Conservation (phyloP, 2,113 vertebrate genomes). For the Myotis lucifugus region DNA sequence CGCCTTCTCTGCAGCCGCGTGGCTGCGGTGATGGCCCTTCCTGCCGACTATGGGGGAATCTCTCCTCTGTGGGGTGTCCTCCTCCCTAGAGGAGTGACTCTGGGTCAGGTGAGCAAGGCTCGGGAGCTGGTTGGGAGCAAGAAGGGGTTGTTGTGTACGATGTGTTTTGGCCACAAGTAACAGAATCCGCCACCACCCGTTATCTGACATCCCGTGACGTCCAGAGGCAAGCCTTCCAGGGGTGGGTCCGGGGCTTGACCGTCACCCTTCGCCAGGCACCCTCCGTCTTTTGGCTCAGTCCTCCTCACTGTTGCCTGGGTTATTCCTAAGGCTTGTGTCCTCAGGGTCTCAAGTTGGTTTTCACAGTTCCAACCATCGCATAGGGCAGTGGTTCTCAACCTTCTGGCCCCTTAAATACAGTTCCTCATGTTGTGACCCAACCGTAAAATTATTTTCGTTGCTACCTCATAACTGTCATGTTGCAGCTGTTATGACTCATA, state of each 20-base stretch:
- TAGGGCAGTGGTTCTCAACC: too few relatives aligned
- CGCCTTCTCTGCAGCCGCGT: not conserved
- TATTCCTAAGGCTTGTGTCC: not conserved
- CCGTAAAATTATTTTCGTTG: too few relatives aligned
- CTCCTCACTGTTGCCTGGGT: not conserved
- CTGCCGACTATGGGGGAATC: not conserved
- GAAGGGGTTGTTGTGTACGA: not conserved
- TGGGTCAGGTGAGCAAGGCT: not conserved
- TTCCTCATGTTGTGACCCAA: too few relatives aligned
- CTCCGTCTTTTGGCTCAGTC: too few relatives aligned
- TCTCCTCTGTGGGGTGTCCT: not conserved
- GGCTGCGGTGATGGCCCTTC: not conserved
- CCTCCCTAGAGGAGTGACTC: not conserved
- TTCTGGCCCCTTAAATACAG: too few relatives aligned
- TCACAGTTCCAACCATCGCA: not conserved
- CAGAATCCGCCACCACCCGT: not conserved
- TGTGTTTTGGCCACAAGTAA: not conserved
- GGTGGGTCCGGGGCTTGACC: not conserved
- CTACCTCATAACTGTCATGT: too few relatives aligned
- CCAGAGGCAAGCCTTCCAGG: not conserved
- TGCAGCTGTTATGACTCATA: too few relatives aligned
- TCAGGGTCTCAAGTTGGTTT: not conserved
- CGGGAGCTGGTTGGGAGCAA: not conserved
- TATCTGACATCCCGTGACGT: not conserved
- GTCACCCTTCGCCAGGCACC: not conserved